Conservation (phyloP, 2,113 vertebrate species). For the Crotalus helleri region DNA sequence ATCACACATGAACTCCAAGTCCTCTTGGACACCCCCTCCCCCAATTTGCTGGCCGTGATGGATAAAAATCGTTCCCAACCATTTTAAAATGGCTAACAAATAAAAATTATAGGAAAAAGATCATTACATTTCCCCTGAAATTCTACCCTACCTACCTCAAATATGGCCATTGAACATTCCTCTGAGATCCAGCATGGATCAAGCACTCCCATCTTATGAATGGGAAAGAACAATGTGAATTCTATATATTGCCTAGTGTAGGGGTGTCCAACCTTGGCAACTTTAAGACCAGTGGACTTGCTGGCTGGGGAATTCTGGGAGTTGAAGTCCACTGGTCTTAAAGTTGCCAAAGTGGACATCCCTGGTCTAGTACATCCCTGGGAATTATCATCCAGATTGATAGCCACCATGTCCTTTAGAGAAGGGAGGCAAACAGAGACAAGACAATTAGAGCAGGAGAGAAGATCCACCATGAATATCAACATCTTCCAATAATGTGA, state of each 20-base stretch:
- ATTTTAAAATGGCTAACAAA: not conserved
- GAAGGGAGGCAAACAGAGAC: not conserved
- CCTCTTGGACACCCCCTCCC: not conserved
- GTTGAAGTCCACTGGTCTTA: too few species aligned
- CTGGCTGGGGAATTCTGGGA: too few species aligned
- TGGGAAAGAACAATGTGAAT: not conserved
- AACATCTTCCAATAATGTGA: not conserved
- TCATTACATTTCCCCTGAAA: not conserved
- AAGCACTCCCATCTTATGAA: not conserved
- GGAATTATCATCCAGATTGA: not conserved
- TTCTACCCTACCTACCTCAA: not conserved
- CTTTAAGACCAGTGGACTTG: too few species aligned
- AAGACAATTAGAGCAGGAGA: not conserved
- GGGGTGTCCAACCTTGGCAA: too few species aligned
- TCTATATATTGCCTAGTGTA: not conserved
- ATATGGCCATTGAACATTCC: not conserved
- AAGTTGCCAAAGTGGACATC: too few species aligned
- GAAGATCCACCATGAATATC: not conserved
- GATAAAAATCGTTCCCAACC: not conserved
- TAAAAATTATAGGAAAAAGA: not conserved
- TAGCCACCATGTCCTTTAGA: not conserved
- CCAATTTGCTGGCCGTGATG: not conserved
- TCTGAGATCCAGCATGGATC: not conserved
- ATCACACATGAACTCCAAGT: not conserved
- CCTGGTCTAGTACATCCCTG: not conserved